Base-by-base conservation (phyloP, 2,888 invertebrate genomes). In the Nephrotoma flavescens region DNA sequence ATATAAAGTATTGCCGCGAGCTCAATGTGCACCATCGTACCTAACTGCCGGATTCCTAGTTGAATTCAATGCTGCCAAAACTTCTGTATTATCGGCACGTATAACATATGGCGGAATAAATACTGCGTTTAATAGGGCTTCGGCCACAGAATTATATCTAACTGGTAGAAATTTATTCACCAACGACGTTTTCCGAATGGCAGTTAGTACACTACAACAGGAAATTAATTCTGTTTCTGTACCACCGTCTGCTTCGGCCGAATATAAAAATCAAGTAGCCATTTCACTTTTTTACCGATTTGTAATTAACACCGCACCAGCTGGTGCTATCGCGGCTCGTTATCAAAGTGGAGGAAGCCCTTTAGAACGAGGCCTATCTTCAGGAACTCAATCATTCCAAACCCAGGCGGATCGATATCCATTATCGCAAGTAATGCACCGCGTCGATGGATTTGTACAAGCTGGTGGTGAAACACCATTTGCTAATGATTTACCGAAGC, bases 31-130 rank as follows among this genome's bases (percentile, higher is more conserved):
- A 0, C 95, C 95, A 89, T 96, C 96, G 0, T 93, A 95, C 86
- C 94, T 96, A 0, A 96, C 96, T 89, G 95, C 95, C 31, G 96
- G 94, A 3, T 96, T 96, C 89, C 90, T 94, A 0, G 93, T 95
- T 86, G 93, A 93, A 89, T 95, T 31, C 89, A 92, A 90, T 89
- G 89, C 91, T 85, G 89, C 91, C 87, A 88, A 91, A 87, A 90
- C 15, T 0, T 12, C 92, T 44, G 90, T 94, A 0, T 89, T 90
- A 52, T 90, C 90, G 45, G 93, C 94, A 0, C 90, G 91, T 12
- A 92, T 95, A 42, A 93, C 94, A 0, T 94, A 92, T 88, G 95
- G 95, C 9, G 93, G 93, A 31, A 93, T 95, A 9, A 92, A 92
- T 85, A 89, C 92, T 41, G 87, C 41, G 4, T 88, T 88, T 45